Conservation (phyloP, 2,113 vertebrate species). For the Amphilophus citrinellus region DNA sequence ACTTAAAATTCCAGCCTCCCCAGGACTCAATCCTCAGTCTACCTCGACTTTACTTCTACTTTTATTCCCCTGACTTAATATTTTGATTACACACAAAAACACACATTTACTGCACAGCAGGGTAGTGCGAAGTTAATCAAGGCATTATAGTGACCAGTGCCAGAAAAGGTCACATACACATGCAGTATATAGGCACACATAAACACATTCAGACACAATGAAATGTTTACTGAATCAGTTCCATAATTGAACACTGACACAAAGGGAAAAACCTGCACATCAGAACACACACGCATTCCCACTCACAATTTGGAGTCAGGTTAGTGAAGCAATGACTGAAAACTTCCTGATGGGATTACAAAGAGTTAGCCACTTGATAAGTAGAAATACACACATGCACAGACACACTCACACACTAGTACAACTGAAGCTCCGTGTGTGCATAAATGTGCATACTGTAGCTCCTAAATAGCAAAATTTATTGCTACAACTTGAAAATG, state of each 20-base stretch:
- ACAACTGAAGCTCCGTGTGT: background rate
- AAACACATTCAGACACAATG: background rate
- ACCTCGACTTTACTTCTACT: background rate
- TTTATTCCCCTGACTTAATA: background rate
- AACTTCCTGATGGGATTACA: slow-evolving; percentile 30
- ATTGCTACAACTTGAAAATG: slow-evolving; percentile 28
- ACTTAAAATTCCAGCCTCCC: slow-evolving; percentile 16
- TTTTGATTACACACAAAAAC: background rate
- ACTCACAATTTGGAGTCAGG: background rate
- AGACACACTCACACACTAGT: background rate
- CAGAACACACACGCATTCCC: background rate
- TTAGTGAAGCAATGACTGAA: slow-evolving; percentile 9
- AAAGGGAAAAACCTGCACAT: background rate
- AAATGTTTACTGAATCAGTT: background rate
- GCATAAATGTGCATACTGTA: background rate
- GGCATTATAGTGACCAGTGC: slow-evolving; percentile 6
- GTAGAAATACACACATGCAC: background rate
- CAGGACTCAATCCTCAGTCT: slow-evolving; percentile 6
- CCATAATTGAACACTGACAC: background rate
- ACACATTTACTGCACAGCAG: slow-evolving; percentile 31
- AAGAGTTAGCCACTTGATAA: slow-evolving; percentile 7
- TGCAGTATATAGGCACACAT: background rate
- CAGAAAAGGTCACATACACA: slow-evolving; percentile 20
- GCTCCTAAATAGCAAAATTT: background rate
- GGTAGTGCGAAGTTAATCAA: slow-evolving; percentile 47